These are phyloP conservation scores for Diachasma alloeum DNA, from an alignment of 1,140 invertebrate genomes.

Conservation along the genomic window DNA sequence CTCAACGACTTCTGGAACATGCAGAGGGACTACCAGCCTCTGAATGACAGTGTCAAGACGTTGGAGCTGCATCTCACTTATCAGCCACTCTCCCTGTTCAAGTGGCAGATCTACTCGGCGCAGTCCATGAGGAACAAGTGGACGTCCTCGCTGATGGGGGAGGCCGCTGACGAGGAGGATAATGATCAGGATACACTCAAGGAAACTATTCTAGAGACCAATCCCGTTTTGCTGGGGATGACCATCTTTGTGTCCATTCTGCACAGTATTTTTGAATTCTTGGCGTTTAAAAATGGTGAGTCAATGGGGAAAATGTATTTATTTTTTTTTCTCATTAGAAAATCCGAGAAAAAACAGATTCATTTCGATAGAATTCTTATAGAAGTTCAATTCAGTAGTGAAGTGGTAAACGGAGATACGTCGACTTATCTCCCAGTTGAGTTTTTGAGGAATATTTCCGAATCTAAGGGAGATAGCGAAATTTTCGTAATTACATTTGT, in stretches of 20 bases:
- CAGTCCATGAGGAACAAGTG: conserved; percentile 89
- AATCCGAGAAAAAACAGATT: too few relatives aligned
- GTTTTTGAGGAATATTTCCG: too few relatives aligned
- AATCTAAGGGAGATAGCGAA: too few relatives aligned
- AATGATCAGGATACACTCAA: conserved; percentile 97
- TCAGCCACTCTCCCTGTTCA: conserved; percentile 93
- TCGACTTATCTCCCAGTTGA: too few relatives aligned
- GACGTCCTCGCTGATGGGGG: conserved; percentile 63
- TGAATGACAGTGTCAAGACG: conserved; percentile 85
- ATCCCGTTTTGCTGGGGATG: conserved; percentile 91
- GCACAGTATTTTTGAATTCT: conserved; percentile 97
- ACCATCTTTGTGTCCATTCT: conserved; percentile 94
- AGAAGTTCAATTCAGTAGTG: too few relatives aligned
- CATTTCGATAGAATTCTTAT: too few relatives aligned
- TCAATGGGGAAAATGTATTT: neutral
- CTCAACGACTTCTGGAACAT: conserved; percentile 99
- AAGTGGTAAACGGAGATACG: too few relatives aligned
- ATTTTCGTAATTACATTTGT: too few relatives aligned
- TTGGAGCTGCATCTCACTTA: conserved; percentile 84
- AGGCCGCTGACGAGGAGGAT: conserved; percentile 76
- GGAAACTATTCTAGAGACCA: conserved; percentile 96
- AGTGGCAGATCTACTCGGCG: conserved; percentile 97
- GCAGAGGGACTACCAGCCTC: conserved; percentile 92
- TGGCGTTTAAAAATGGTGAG: conserved; percentile 98
- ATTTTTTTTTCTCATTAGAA: too few relatives aligned